phyloP scores from a whole-genome alignment of 2,888 invertebrate species.

The Torymus auratus region DNA sequence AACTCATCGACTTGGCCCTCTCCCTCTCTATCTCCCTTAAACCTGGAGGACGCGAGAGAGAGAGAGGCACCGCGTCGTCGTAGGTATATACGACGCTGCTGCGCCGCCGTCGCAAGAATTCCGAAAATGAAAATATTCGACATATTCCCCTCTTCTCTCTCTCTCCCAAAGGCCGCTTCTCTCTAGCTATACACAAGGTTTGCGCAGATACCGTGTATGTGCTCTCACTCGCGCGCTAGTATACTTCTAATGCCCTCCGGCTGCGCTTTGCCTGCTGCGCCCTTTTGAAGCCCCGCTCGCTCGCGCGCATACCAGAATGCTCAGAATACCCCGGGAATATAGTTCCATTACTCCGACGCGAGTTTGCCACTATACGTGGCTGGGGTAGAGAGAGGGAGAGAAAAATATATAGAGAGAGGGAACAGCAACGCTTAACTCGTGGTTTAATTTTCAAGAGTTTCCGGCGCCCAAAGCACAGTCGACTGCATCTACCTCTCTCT shows the following conservation, averaged over 20 bases:
- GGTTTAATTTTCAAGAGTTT: slow-evolving; percentile 61
- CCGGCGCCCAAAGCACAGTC: slow-evolving; percentile 44
- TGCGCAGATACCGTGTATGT: slow-evolving; percentile 39
- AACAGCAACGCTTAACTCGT: slow-evolving; percentile 52
- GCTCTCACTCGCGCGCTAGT: slow-evolving; percentile 35
- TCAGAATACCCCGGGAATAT: slow-evolving; percentile 66
- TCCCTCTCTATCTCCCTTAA: slow-evolving; percentile 13
- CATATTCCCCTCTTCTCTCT: slow-evolving; percentile 16
- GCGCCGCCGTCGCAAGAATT: slow-evolving; percentile 35
- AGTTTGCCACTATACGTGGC: slow-evolving; percentile 11
- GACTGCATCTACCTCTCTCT: background rate
- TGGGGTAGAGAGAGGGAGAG: background rate
- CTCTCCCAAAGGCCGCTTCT: background rate
- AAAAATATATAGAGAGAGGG: slow-evolving; percentile 20
- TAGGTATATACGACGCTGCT: background rate
- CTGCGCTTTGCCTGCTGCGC: slow-evolving; percentile 64
- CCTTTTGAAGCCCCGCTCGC: slow-evolving; percentile 63
- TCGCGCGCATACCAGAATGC: slow-evolving; percentile 67
- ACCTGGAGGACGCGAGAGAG: no score
- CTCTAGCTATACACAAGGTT: slow-evolving; percentile 34
- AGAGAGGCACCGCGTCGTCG: background rate
- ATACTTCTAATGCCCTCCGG: slow-evolving; percentile 65
- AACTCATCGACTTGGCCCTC: slow-evolving; percentile 39
- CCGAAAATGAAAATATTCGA: slow-evolving; percentile 54
- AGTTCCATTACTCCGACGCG: slow-evolving; percentile 54